These are phyloP conservation scores for Zhuqinia jingwanae DNA, from an alignment of 2,888 invertebrate species.

Conservation along the genomic window DNA sequence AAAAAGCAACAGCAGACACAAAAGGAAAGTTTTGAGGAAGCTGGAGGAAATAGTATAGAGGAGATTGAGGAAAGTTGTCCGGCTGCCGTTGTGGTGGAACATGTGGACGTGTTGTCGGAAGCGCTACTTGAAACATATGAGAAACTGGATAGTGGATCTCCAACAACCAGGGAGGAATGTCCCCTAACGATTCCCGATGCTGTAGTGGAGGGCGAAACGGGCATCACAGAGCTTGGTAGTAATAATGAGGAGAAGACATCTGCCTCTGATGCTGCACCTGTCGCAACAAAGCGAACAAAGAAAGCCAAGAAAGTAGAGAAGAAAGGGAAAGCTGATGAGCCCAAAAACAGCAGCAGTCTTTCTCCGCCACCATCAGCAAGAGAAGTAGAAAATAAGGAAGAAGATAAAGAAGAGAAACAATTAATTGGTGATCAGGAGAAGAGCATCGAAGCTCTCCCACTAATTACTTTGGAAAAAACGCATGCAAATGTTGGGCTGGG, in stretches of 20 bases:
- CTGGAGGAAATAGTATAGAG: neutral
- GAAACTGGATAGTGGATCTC: slow-evolving; percentile 57
- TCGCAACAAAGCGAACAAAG: slow-evolving; percentile 63
- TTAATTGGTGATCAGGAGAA: neutral
- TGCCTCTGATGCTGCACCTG: slow-evolving; percentile 49
- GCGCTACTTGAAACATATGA: slow-evolving; percentile 67
- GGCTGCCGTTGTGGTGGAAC: slow-evolving; percentile 60
- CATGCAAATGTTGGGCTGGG: neutral
- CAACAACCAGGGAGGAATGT: neutral
- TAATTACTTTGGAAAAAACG: slow-evolving; percentile 27
- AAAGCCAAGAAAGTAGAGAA: slow-evolving; percentile 39
- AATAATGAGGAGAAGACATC: slow-evolving; percentile 7
- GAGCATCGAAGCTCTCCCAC: neutral
- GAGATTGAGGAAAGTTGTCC: slow-evolving; percentile 37
- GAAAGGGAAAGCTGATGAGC: slow-evolving; percentile 37
- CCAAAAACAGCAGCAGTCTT: neutral
- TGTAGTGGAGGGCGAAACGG: neutral
- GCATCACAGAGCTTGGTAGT: no score
- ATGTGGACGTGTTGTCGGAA: slow-evolving; percentile 68
- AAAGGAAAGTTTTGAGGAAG: slow-evolving; percentile 25
- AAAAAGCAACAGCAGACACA: slow-evolving; percentile 18
- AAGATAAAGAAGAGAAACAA: neutral
- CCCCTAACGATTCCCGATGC: neutral
- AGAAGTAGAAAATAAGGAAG: neutral
- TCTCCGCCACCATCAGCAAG: neutral